These are phyloP conservation scores for Trinectes maculatus DNA, from an alignment of 2,113 vertebrate genomes.

Conservation along the genomic window DNA sequence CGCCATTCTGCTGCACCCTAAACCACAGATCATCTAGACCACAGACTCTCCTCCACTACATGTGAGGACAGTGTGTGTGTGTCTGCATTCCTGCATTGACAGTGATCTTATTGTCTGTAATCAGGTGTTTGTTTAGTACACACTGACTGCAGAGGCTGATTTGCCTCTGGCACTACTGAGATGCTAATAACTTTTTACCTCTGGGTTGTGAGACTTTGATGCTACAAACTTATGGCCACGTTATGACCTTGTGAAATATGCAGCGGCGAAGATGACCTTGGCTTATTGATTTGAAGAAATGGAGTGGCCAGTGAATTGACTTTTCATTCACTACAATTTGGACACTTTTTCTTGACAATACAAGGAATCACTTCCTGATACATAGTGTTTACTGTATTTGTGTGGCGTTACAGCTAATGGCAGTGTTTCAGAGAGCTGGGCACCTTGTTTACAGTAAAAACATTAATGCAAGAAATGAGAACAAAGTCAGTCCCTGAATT, in stretches of 20 bases:
- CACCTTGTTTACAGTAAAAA: conserved; percentile 19
- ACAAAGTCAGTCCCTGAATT: neutral
- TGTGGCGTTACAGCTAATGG: neutral
- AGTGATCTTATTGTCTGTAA: neutral
- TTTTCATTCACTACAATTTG: neutral
- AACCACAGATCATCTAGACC: conserved; percentile 83
- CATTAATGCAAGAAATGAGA: neutral
- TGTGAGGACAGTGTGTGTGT: neutral
- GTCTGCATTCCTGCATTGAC: too few species aligned
- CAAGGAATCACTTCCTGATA: conserved; percentile 9
- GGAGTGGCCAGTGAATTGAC: neutral
- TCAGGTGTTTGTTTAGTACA: conserved; percentile 5
- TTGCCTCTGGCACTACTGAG: neutral
- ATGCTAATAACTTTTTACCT: neutral
- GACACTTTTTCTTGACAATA: neutral
- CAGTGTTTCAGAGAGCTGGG: neutral
- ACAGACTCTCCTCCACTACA: neutral
- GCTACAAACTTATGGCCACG: too few species aligned
- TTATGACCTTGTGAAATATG: too few species aligned
- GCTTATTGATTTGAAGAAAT: conserved; percentile 4
- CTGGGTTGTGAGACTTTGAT: neutral
- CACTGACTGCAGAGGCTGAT: neutral
- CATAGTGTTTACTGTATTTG: conserved; percentile 20
- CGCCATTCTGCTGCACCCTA: conserved; percentile 87
- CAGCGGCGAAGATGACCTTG: too few species aligned